These are phyloP conservation scores for Pelobates fuscus DNA, from an alignment of 2,113 vertebrate species.

Conservation along the genomic window DNA sequence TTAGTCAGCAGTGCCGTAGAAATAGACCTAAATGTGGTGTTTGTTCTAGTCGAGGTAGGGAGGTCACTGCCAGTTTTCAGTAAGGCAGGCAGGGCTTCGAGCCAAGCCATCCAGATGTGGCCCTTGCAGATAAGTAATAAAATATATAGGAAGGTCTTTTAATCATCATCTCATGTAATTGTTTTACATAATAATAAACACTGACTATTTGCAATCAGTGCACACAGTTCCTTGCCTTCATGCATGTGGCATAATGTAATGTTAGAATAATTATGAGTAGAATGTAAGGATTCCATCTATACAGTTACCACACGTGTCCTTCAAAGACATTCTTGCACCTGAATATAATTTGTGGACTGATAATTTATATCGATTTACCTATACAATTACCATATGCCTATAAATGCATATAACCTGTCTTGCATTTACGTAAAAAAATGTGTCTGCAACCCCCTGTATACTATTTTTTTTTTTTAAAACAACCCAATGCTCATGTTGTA, in stretches of 20 bases:
- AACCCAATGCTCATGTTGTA: too few species aligned
- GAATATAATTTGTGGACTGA: conserved; percentile 13
- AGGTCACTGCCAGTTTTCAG: rapidly evolving
- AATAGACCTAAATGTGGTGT: conserved; percentile 1
- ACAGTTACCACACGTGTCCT: conserved; percentile 1
- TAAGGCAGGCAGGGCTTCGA: background rate
- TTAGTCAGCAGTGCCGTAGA: conserved; percentile 45
- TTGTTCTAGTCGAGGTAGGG: conserved; percentile 4
- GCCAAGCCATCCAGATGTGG: background rate
- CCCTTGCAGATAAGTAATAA: too few species aligned
- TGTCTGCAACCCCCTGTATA: too few species aligned
- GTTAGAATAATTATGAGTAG: background rate
- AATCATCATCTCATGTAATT: conserved; percentile 5
- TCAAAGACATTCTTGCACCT: conserved; percentile 33
- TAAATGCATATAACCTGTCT: too few species aligned
- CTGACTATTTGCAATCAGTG: background rate
- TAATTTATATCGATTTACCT: conserved; percentile 11
- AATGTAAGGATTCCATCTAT: background rate
- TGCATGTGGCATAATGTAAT: background rate
- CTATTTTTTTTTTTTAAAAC: too few species aligned
- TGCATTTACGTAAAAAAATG: too few species aligned
- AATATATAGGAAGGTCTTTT: background rate
- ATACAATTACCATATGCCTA: background rate
- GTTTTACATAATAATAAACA: conserved; percentile 14
- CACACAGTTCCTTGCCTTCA: background rate